Conservation (phyloP, 1,140 invertebrate genomes). For the Pteromalus puparum region DNA sequence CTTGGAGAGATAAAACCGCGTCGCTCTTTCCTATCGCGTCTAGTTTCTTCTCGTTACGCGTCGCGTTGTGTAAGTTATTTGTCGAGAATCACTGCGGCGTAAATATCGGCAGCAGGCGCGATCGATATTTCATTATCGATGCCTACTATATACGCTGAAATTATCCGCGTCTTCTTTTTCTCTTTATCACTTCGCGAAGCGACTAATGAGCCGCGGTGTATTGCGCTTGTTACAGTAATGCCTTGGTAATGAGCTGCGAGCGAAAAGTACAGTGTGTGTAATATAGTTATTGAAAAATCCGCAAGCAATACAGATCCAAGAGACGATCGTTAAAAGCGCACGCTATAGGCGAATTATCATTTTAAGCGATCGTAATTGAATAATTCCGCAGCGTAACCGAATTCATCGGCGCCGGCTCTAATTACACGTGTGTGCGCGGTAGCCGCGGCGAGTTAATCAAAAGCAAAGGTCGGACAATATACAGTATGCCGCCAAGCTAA, state of each 20-base stretch:
- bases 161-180: conserved; percentile 36
- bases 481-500: neutral
- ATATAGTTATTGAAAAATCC: neutral
- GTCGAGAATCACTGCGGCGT: conserved; percentile 48
- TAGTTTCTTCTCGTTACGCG: conserved; percentile 53
- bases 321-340: neutral
- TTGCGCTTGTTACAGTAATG: neutral
- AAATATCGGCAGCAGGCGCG: conserved; percentile 31
- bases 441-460: conserved; percentile 44
- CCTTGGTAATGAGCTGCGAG: neutral
- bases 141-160: neutral
- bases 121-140: conserved; percentile 52
- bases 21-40: conserved; percentile 52
- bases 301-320: too few species aligned
- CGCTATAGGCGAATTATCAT: conserved; percentile 27
- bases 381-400: conserved; percentile 20
- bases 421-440: conserved; percentile 7
- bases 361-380: conserved; percentile 35
- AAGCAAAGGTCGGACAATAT: conserved; percentile 24
- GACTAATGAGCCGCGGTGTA: neutral
- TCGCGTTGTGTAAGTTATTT: conserved; percentile 63
- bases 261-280: neutral
- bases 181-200: neutral
- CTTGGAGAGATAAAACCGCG: conserved; percentile 44
- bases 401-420: conserved; percentile 24